Evolutionary conservation across 2,113 vertebrate genomes (phyloP).

Genomic region (mouse (Mus musculus)): DNA sequence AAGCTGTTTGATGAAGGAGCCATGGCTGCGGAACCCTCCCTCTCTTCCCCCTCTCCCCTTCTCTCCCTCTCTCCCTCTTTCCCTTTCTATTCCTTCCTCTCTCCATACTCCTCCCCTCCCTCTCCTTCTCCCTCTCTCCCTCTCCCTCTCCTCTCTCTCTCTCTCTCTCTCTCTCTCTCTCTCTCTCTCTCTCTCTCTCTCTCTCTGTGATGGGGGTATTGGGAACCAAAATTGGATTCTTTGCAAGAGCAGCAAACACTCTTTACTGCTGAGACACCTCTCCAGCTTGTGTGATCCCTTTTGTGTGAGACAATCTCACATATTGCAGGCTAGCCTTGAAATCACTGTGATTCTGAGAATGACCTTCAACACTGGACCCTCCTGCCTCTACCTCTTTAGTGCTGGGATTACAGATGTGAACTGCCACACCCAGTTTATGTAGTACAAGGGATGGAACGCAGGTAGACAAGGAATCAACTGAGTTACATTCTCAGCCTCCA

Average conservation of each 20-base stretch:
- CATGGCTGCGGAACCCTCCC: background rate
- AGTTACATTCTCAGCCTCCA: background rate
- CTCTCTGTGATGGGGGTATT: background rate
- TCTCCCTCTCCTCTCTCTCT: too few species aligned
- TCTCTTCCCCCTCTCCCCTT: rapidly evolving
- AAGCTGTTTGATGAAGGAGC: background rate
- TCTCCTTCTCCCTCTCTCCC: background rate
- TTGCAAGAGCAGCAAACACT: background rate
- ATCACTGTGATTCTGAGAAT: background rate
- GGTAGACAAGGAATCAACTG: too few species aligned
- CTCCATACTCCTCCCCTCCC: background rate
- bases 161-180: too few species aligned
- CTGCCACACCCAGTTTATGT: background rate
- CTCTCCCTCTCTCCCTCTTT: background rate
- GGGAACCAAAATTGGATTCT: too few species aligned
- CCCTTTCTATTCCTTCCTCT: background rate
- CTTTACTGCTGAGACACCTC: background rate
- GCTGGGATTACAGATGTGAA: background rate
- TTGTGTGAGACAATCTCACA: background rate
- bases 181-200: too few species aligned
- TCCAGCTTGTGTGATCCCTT: too few species aligned
- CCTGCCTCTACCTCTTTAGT: background rate
- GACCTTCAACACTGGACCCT: background rate
- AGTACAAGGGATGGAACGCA: background rate
- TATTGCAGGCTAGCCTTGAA: background rate